Percentiles rank a stretch among this genome's conserved stretches.
phyloP scores from a whole-genome alignment of 64 coral and sea anemone species.

The Anthopleura sola region DNA sequence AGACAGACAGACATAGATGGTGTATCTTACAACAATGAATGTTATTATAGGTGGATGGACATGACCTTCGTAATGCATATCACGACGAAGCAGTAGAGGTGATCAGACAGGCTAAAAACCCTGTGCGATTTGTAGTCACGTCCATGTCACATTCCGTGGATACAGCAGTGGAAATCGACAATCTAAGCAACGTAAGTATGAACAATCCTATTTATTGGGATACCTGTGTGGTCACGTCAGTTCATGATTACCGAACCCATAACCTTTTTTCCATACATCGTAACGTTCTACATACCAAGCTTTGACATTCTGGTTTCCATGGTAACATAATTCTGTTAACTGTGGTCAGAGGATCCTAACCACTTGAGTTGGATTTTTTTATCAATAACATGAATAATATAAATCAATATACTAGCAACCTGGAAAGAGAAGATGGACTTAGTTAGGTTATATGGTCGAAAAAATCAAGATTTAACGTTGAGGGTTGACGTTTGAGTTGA shows the following conservation, averaged over 20 bases:
- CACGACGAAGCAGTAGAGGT: slow-evolving; percentile 95
- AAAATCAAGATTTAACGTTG: too few species aligned
- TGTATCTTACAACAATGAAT: background rate
- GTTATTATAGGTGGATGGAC: slow-evolving; percentile 72
- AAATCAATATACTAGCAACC: too few species aligned
- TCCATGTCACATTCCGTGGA: slow-evolving; percentile 31
- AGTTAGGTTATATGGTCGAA: too few species aligned
- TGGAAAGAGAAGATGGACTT: too few species aligned
- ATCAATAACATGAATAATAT: background rate
- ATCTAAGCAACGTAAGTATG: background rate
- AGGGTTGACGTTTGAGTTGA: too few species aligned
- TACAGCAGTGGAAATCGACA: background rate
- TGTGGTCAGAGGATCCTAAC: background rate
- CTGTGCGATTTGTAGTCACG: slow-evolving; percentile 88
- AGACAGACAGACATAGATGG: background rate
- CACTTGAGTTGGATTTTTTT: background rate
- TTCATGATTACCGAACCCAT: too few species aligned
- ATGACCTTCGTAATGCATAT: slow-evolving; percentile 81
- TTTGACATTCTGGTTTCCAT: background rate
- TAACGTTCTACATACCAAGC: too few species aligned
- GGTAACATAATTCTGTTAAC: background rate
- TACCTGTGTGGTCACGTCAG: background rate
- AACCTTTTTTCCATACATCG: too few species aligned
- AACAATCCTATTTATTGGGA: background rate
- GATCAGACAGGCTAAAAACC: slow-evolving; percentile 75